Percentiles rank a stretch among this genome's conserved stretches.
phyloP scores from a whole-genome alignment of 2,113 vertebrate species.

The Butorides virescens region DNA sequence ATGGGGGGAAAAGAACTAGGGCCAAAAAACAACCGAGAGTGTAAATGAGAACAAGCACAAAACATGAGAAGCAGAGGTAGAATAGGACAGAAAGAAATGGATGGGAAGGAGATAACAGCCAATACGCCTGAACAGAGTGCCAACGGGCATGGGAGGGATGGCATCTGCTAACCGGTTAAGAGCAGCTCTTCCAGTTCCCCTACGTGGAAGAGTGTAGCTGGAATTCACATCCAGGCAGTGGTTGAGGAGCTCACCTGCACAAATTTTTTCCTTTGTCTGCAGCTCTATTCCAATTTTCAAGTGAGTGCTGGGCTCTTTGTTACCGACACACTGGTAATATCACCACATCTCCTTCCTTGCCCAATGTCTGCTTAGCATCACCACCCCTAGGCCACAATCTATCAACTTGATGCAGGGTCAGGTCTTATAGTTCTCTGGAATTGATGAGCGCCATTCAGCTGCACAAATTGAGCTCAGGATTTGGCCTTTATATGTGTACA shows the following conservation, averaged over 20 bases:
- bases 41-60: not conserved
- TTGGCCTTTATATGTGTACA: not conserved
- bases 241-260: not conserved
- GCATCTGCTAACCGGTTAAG: not conserved
- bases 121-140: not conserved
- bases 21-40: not conserved
- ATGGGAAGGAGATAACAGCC: not conserved
- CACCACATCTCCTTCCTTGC: not conserved
- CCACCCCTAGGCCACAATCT: not conserved
- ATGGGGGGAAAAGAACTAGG: not conserved
- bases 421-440: not conserved
- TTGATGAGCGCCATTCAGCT: not conserved
- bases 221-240: not conserved
- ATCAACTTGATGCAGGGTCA: not conserved
- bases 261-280: not conserved
- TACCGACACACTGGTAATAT: not conserved
- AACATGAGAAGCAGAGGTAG: not conserved
- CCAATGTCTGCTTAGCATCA: not conserved
- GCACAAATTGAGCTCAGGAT: not conserved
- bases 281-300: not conserved
- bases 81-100: not conserved
- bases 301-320: not conserved
- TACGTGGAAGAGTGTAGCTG: not conserved
- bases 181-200: not conserved
- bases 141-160: not conserved